Conservation (phyloP, 2,888 invertebrate species). For the Drosophila gaucha region DNA sequence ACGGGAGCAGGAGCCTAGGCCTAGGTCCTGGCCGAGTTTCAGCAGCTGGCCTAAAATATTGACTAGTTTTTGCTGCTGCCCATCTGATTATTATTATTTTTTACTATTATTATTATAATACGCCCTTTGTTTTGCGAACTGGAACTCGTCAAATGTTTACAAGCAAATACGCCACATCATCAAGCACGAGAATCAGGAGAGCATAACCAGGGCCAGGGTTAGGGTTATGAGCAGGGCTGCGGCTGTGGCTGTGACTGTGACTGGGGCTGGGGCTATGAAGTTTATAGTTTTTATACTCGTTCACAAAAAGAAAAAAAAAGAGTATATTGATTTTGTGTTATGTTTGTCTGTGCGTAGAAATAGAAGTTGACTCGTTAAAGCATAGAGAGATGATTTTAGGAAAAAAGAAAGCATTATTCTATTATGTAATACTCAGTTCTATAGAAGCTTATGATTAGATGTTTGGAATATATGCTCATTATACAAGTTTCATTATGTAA, state of each 20-base stretch:
- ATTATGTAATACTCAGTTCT: too few relatives aligned
- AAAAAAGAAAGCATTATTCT: too few relatives aligned
- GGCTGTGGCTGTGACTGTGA: not conserved
- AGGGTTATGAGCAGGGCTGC: conserved; percentile 7
- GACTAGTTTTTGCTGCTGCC: conserved; percentile 23
- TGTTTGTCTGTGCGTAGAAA: not conserved
- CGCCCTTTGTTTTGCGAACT: conserved; percentile 21
- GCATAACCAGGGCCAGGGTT: conserved; percentile 15
- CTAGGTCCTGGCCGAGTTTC: conserved; percentile 60
- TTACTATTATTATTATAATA: conserved; percentile 11
- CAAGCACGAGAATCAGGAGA: conserved; percentile 34
- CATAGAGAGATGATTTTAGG: too few relatives aligned
- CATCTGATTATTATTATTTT: conserved; percentile 8
- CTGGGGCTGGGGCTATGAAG: conserved; percentile 4
- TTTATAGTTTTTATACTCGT: conserved; percentile 37
- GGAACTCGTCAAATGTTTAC: conserved; percentile 76
- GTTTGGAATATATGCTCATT: too few relatives aligned
- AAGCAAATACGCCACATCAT: conserved; percentile 80
- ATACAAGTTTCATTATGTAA: too few relatives aligned
- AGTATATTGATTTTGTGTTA: not conserved
- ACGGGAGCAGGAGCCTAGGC: conserved; percentile 12
- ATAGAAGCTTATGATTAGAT: too few relatives aligned
- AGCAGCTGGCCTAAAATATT: conserved; percentile 18
- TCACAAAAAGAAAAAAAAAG: not conserved
- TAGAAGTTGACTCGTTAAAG: too few relatives aligned